phyloP scores from a whole-genome alignment of 2,888 invertebrate species.

The Thysanoteuthis rhombus region DNA sequence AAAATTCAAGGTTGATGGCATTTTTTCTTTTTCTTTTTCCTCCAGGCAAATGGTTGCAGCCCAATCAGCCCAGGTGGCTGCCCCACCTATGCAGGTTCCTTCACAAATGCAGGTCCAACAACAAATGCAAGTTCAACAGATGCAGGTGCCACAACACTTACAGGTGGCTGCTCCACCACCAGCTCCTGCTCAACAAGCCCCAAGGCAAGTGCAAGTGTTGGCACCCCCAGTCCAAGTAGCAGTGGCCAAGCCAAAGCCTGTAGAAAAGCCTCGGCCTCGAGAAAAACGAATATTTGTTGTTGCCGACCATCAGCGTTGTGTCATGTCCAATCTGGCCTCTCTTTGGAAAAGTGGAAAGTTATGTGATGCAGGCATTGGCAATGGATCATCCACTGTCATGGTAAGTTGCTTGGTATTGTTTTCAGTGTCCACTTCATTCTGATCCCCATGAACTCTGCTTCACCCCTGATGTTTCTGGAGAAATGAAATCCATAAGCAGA shows the following conservation, averaged over 20 bases:
- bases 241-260: conserved; percentile 22
- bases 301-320: conserved; percentile 23
- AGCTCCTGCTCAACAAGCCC: not conserved
- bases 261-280: conserved; percentile 24
- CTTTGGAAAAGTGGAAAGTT: conserved; percentile 28
- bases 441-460: not conserved
- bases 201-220: conserved; percentile 27
- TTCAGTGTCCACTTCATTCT: not conserved
- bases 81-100: not conserved
- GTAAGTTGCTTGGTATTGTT: not conserved
- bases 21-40: not conserved
- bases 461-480: not conserved
- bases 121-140: not conserved
- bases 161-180: not conserved
- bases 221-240: conserved; percentile 20
- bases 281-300: conserved; percentile 29
- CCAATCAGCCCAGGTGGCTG: conserved; percentile 20
- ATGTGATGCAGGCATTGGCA: conserved; percentile 22
- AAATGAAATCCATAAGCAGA: too few relatives aligned
- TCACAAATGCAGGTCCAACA: conserved; percentile 21
- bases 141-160: conserved; percentile 13
- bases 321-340: conserved; percentile 26
- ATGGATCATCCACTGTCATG: conserved; percentile 27
- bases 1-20: not conserved
- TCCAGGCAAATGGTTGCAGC: conserved; percentile 18